Conservation (phyloP, 2,888 invertebrate genomes). For the Leucophora obtusa region DNA sequence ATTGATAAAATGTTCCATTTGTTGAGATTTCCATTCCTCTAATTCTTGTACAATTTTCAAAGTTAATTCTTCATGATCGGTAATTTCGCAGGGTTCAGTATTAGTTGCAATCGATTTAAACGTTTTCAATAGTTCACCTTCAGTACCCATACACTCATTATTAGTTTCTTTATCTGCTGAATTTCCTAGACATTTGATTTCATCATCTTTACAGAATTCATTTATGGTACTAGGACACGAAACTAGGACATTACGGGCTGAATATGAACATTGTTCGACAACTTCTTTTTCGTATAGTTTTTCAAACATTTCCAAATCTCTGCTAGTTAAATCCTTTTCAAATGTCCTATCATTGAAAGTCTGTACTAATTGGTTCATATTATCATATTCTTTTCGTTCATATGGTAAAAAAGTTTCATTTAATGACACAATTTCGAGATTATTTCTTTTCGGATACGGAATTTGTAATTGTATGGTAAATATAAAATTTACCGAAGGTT, state of each 20-base stretch:
- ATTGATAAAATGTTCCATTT: slow-evolving; percentile 82
- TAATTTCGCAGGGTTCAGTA: background rate
- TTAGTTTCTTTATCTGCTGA: background rate
- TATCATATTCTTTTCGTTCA: background rate
- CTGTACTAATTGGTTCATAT: background rate
- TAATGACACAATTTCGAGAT: slow-evolving; percentile 14
- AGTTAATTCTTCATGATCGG: background rate
- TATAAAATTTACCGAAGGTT: slow-evolving; percentile 71
- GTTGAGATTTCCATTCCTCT: slow-evolving; percentile 86
- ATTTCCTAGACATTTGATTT: background rate
- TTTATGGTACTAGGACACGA: background rate
- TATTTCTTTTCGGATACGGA: slow-evolving; percentile 48
- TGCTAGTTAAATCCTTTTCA: background rate
- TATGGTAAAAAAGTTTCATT: background rate
- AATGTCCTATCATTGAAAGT: background rate
- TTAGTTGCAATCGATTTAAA: background rate
- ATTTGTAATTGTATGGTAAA: slow-evolving; percentile 69
- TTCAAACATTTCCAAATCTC: background rate
- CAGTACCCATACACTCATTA: background rate
- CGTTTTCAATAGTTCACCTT: background rate
- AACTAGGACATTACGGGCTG: background rate
- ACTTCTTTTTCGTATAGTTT: background rate
- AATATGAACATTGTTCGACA: background rate
- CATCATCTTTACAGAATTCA: background rate
- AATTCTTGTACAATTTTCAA: slow-evolving; percentile 81